phyloP scores from a whole-genome alignment of 2,888 invertebrate species.

The Danaus chrysippus region DNA sequence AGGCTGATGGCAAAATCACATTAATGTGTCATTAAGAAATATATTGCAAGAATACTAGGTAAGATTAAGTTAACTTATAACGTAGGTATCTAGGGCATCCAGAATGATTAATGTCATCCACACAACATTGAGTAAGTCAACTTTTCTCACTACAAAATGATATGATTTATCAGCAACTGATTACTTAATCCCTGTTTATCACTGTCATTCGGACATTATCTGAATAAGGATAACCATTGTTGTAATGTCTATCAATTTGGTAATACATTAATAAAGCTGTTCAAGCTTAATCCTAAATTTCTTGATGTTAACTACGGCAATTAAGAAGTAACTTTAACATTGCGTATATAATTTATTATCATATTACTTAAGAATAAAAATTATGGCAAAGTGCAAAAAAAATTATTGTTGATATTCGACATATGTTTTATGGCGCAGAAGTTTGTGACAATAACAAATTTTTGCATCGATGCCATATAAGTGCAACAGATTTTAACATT shows the following conservation, averaged over 20 bases:
- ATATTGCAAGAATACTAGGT: conserved; percentile 1
- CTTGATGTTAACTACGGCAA: too few species aligned
- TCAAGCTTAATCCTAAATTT: too few species aligned
- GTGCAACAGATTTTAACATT: conserved; percentile 68
- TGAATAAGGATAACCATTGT: conserved; percentile 46
- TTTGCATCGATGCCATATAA: conserved; percentile 62
- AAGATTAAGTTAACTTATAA: background rate
- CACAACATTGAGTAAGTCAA: conserved; percentile 1
- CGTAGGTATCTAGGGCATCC: background rate
- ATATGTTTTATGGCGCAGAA: background rate
- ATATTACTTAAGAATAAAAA: too few species aligned
- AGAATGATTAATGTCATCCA: conserved; percentile 2
- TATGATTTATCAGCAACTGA: conserved; percentile 5
- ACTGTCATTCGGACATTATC: conserved; percentile 29
- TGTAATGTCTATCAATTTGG: too few species aligned
- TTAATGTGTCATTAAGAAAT: conserved; percentile 3
- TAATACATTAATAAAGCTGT: too few species aligned
- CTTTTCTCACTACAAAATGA: conserved; percentile 1
- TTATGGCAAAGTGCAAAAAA: too few species aligned
- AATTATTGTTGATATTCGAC: background rate
- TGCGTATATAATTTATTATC: too few species aligned
- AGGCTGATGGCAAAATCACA: background rate
- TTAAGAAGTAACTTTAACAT: too few species aligned
- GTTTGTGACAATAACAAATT: background rate
- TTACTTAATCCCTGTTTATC: conserved; percentile 2